A percentile compares a stretch with the other conserved stretches of the same genome.
These are phyloP conservation scores for Heterodera filipjevi DNA, from an alignment of 2,888 invertebrate genomes.

Conservation along the genomic window DNA sequence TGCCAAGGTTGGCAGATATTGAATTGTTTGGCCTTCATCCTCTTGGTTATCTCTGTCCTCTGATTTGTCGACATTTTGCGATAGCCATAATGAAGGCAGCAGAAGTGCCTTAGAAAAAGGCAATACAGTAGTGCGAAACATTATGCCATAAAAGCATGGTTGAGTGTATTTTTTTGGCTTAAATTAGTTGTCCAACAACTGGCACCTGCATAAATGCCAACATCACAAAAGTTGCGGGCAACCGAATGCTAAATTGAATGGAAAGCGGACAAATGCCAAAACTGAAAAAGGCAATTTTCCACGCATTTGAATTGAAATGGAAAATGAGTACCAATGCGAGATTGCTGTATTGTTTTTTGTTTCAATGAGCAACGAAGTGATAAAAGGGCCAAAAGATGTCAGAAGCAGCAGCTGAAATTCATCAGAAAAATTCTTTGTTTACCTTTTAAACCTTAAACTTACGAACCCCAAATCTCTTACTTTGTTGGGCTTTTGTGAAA, in stretches of 20 bases:
- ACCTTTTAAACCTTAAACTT: conserved; percentile 8
- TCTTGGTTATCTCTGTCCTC: no score
- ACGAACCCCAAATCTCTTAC: not conserved
- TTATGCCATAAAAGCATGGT: no score
- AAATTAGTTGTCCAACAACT: no score
- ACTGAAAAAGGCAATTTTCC: not conserved
- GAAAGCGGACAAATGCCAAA: conserved; percentile 1
- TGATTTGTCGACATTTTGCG: no score
- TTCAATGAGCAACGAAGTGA: conserved; percentile 8
- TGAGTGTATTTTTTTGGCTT: no score
- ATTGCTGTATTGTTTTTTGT: not conserved
- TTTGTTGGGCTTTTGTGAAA: no score
- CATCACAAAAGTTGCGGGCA: not conserved
- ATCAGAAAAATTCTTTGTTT: not conserved
- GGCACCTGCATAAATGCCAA: not conserved
- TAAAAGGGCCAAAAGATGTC: conserved; percentile 9
- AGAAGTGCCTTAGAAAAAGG: not conserved
- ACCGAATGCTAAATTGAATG: not conserved
- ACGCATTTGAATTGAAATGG: not conserved
- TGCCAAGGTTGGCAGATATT: not conserved
- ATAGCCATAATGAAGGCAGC: not conserved
- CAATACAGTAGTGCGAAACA: no score
- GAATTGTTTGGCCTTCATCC: not conserved
- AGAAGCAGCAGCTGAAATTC: conserved; percentile 20
- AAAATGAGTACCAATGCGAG: not conserved